Percentiles rank a stretch among this genome's conserved stretches.
Conservation (phyloP, 2,888 invertebrate genomes). For the Pycnomerus fuliginosus region DNA sequence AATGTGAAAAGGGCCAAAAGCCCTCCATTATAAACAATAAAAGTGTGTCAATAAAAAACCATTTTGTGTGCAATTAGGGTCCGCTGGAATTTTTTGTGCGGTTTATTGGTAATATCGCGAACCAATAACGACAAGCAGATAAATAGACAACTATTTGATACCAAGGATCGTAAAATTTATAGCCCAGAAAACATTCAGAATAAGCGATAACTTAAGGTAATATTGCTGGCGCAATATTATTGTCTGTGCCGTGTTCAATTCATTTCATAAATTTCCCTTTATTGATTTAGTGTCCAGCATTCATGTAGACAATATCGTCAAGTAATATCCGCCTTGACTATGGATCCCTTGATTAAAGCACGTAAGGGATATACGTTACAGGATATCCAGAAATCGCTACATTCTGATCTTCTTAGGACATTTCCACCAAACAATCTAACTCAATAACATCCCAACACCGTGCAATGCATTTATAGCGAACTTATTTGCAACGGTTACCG, state of each 20-base stretch:
- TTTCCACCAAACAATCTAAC: constrained; percentile 6
- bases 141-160: constrained; percentile 15
- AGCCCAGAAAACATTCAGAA: constrained; percentile 31
- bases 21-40: too few relatives aligned
- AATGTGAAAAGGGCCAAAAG: too few relatives aligned
- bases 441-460: too few relatives aligned
- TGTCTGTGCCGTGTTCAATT: constrained; percentile 30
- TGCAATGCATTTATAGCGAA: too few relatives aligned
- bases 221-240: constrained; percentile 32
- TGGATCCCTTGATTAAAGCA: constrained; percentile 47
- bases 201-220: constrained; percentile 34
- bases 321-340: constrained; percentile 43
- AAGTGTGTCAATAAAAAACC: too few relatives aligned
- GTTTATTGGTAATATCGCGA: constrained; percentile 18
- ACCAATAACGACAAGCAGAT: constrained; percentile 12
- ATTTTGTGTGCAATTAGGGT: too few relatives aligned
- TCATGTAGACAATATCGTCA: constrained; percentile 43
- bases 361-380: constrained; percentile 47
- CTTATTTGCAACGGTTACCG: too few relatives aligned
- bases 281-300: constrained; percentile 41
- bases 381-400: constrained; percentile 36
- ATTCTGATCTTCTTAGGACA: constrained; percentile 32
- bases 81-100: not conserved
- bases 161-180: constrained; percentile 32
- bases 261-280: constrained; percentile 37